These are phyloP conservation scores for Physeter macrocephalus DNA, from an alignment of 2,113 vertebrate species.

Conservation along the genomic window DNA sequence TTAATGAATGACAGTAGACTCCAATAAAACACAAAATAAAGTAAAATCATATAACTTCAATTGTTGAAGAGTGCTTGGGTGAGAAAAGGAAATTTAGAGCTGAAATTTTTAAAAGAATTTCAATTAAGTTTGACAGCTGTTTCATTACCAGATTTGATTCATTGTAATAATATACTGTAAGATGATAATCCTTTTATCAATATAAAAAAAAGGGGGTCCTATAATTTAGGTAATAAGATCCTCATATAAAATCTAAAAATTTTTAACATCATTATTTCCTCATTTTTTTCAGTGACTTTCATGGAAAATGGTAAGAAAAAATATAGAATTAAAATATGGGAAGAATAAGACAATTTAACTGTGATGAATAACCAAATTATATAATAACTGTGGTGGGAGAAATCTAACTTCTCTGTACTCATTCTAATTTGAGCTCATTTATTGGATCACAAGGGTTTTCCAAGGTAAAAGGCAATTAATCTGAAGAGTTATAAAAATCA, in stretches of 20 bases:
- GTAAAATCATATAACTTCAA: slow-evolving; percentile 6
- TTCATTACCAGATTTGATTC: slow-evolving; percentile 52
- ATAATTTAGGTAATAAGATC: slow-evolving; percentile 50
- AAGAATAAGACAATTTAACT: slow-evolving; percentile 29
- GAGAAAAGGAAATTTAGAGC: neutral
- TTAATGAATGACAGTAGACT: slow-evolving; percentile 12
- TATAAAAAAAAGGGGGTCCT: neutral
- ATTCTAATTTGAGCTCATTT: slow-evolving; percentile 48
- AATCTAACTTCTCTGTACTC: neutral
- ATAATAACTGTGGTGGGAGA: slow-evolving; percentile 26
- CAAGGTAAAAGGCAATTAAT: slow-evolving; percentile 26
- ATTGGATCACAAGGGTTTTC: slow-evolving; percentile 36
- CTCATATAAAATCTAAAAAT: slow-evolving; percentile 10
- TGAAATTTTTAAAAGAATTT: slow-evolving; percentile 41
- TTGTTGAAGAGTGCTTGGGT: neutral
- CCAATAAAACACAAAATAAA: slow-evolving; percentile 29
- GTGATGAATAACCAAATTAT: slow-evolving; percentile 52
- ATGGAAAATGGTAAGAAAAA: slow-evolving; percentile 35
- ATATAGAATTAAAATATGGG: slow-evolving; percentile 6
- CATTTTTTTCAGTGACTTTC: slow-evolving; percentile 38
- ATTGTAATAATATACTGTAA: slow-evolving; percentile 37
- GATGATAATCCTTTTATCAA: slow-evolving; percentile 55
- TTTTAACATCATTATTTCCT: neutral
- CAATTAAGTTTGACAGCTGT: slow-evolving; percentile 56
- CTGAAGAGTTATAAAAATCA: slow-evolving; percentile 9